A percentile compares a stretch with the other conserved stretches of the same genome.
phyloP scores from a whole-genome alignment of 1,140 invertebrate genomes.

The Drosophila repleta region DNA sequence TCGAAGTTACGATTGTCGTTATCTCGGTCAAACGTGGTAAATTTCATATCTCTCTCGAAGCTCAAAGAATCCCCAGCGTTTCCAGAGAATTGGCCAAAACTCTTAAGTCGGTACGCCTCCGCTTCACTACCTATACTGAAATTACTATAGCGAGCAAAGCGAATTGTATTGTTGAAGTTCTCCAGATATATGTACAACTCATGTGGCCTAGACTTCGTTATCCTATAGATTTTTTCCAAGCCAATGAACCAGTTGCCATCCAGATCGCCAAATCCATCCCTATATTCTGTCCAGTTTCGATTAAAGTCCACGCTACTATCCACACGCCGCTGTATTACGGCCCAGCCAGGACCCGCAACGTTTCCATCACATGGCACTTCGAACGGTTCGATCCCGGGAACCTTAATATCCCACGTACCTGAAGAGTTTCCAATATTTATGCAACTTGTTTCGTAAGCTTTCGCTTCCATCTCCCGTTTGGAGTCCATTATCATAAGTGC shows the following conservation, averaged over 20 bases:
- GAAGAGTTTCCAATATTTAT: constrained; percentile 2
- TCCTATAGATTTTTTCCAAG: constrained; percentile 27
- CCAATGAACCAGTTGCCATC: constrained; percentile 25
- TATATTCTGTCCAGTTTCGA: constrained; percentile 27
- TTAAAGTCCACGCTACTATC: constrained; percentile 21
- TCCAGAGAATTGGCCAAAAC: constrained; percentile 11
- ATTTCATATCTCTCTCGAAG: constrained; percentile 31
- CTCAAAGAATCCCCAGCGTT: constrained; percentile 28
- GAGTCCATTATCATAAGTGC: neutral
- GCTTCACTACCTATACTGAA: constrained; percentile 31
- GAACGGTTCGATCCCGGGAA: constrained; percentile 23
- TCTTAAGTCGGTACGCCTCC: constrained; percentile 10
- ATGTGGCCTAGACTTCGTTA: constrained; percentile 26
- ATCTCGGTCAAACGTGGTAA: constrained; percentile 37
- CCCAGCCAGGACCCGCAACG: constrained; percentile 30
- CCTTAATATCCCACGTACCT: constrained; percentile 27
- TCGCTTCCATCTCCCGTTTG: neutral
- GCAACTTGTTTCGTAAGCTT: constrained; percentile 20
- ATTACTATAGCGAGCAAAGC: constrained; percentile 22
- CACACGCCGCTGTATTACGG: constrained; percentile 25
- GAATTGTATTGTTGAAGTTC: constrained; percentile 15
- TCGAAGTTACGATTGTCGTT: constrained; percentile 23
- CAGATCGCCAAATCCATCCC: constrained; percentile 29
- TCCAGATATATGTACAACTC: constrained; percentile 28
- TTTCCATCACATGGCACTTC: constrained; percentile 19